phyloP scores from a whole-genome alignment of 1,140 invertebrate genomes.

The Acromyrmex echinatior region DNA sequence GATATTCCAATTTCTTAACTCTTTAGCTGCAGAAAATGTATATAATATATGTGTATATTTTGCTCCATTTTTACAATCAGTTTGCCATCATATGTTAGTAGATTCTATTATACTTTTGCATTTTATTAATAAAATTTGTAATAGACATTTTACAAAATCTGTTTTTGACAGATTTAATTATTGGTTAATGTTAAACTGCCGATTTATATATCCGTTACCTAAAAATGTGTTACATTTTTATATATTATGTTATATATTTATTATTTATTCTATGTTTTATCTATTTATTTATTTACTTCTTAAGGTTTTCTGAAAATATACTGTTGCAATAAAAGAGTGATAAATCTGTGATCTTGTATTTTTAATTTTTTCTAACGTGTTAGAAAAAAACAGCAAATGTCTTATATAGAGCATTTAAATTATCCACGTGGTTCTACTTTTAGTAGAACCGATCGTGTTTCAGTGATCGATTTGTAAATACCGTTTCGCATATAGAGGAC shows the following conservation, averaged over 20 bases:
- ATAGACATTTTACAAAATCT: neutral
- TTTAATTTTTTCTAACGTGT: neutral
- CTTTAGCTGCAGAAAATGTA: constrained; percentile 11
- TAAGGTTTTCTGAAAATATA: neutral
- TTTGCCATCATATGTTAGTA: neutral
- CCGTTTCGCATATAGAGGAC: neutral
- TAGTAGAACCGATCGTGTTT: neutral
- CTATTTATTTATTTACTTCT: neutral
- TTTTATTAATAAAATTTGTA: neutral
- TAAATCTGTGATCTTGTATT: neutral
- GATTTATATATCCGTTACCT: neutral
- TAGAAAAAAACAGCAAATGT: neutral
- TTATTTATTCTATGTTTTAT: neutral
- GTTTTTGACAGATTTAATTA: constrained; percentile 2
- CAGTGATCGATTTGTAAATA: neutral
- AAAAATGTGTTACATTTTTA: neutral
- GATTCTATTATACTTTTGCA: neutral
- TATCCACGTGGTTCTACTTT: neutral
- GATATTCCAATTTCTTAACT: constrained; percentile 1
- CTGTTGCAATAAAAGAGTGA: neutral
- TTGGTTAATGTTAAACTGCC: neutral
- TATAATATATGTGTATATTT: neutral
- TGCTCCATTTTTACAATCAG: neutral
- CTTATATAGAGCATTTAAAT: neutral
- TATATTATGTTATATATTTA: neutral